Base-by-base conservation (phyloP, 2,888 invertebrate genomes). In the Archips xylosteana region DNA sequence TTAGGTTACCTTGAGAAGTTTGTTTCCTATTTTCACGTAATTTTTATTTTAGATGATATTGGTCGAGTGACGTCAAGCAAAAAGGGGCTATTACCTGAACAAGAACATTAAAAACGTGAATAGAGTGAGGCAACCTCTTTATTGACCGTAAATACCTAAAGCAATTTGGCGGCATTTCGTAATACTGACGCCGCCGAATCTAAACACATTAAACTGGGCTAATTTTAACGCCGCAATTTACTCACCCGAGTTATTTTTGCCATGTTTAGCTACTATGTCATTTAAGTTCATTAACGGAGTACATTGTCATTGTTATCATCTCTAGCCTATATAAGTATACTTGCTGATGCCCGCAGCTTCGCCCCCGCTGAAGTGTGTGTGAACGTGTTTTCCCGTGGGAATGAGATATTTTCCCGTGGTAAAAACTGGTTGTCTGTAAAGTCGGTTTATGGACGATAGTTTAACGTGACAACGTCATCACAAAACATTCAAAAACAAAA, bases 91-190 rank as follows among this genome's bases (percentile, higher is more conserved):
- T 59, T 70, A 66, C 69, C 63, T 74, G 61, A 47, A 71, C 68
- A 68, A 64, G 71, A 63, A 54, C 64, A 65, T 76, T 74, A 76
- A 74, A 75, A 71, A 75, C 63, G 67, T 61, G 71, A 68, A 74
- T 57, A 65, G 68, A 65, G 67, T 59, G 63, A 67, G 69, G 63
- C 49, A 75, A 70, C 70, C 51, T 49, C 59, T 76, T 76, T 76
- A 76, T 70, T 57, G 76, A 59, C 72, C 75, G 72, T 76, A 75
- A 76, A 76, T 75, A n/a, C n/a, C n/a, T n/a, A 75, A 70, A 76
- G 76, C 66, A 69, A 76, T 76, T 72, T 70, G 69, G 69, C 64
- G 74, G 68, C 57, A 73, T 68, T 72, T 67, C 62, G 72, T 59
- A 75, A 64, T 65, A 68, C 75, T 47, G 54, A 34, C 62, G 63